Evolutionary conservation across 2,113 vertebrate species (phyloP), one percentile per base, ranked within the genome.

Genomic region (Aptenodytes forsteri): DNA sequence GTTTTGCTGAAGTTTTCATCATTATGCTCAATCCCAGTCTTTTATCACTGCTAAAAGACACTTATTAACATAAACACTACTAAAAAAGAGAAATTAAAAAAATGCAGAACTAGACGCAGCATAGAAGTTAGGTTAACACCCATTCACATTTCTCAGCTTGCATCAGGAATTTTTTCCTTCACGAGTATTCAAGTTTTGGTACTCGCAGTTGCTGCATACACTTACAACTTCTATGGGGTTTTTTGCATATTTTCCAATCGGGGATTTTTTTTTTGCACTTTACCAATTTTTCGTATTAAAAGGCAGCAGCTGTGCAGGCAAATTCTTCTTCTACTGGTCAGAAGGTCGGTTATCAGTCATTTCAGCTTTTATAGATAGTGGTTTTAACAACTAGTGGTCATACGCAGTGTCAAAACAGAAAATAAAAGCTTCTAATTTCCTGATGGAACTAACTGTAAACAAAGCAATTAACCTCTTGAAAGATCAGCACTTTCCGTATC

Each of bases 181-280:
- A 2, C 4, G 13, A 70, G 17, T 16, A 70, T 27, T 38, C 52
- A 47, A 61, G 30, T 66, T 90, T 47, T n/a, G 46, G 14, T 54
- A 67, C 14, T 85, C 6, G 6, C 6, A 11, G 30, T 70, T 75
- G 40, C 65, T 62, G 55, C 32, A 25, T 4, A 76, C 40, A 36
- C 34, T 32, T 54, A 1, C 7, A 67, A 66, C 10, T 46, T 65
- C n/a, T 38, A 19, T 32, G 34, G 21, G 26, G 0, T 61, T 83
- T n/a, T n/a, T n/a, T n/a, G 32, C 19, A 15, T 52, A 27, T 70
- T 73, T 64, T 80, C 16, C 2, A 0, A 30, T 17, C 2, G 1
- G 25, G 30, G 21, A 56, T 47, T 54, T 76, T 56, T 76, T 56
- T 58, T 80, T 49, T 46, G 6, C n/a, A 49, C 44, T 65, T 58